Conservation (phyloP, 2,113 vertebrate species). For the Amblyopsis rosae region DNA sequence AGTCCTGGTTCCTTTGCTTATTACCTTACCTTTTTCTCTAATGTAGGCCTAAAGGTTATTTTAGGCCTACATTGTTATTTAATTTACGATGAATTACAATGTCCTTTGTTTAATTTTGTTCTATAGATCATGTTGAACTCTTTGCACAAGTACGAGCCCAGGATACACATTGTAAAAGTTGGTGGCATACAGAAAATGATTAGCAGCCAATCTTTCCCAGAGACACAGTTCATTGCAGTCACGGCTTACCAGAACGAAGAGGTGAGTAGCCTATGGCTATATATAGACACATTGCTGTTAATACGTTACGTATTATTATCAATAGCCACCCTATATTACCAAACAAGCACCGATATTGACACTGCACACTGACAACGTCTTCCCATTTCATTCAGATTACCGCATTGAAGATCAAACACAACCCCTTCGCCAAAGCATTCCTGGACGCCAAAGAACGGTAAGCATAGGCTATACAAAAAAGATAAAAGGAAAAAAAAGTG, state of each 20-base stretch:
- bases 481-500: not conserved
- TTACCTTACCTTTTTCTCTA: not conserved
- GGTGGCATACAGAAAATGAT: conserved; percentile 83
- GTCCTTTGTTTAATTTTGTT: not conserved
- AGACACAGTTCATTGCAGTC: conserved; percentile 82
- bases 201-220: conserved; percentile 81
- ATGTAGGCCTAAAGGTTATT: not conserved
- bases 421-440: conserved; percentile 82
- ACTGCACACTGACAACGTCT: not conserved
- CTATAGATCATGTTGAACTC: conserved; percentile 82
- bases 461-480: not conserved
- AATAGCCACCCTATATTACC: not conserved
- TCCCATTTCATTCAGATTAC: conserved; percentile 71
- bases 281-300: too few relatives aligned
- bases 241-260: conserved; percentile 83
- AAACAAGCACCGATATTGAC: conserved; percentile 7
- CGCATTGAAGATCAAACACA: conserved; percentile 82
- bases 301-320: not conserved
- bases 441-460: conserved; percentile 83
- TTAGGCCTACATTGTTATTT: not conserved
- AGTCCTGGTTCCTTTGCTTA: not conserved
- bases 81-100: too few relatives aligned
- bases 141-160: conserved; percentile 82
- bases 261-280: conserved; percentile 47
- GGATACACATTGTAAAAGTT: conserved; percentile 82